Base-by-base conservation (phyloP, 2,113 vertebrate genomes). In the Rhagologus leucostigma region DNA sequence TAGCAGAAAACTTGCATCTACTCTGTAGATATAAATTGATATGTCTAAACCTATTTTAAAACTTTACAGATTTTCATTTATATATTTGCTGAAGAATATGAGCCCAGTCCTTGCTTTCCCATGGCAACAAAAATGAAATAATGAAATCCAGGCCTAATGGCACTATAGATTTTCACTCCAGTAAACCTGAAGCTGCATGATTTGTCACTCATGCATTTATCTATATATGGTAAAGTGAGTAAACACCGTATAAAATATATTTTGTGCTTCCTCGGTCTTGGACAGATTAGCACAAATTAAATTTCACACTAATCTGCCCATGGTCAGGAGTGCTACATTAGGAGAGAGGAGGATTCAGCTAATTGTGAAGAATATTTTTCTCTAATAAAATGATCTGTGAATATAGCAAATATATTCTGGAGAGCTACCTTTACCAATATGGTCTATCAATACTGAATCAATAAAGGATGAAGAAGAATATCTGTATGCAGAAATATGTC, bases 231-330 rank as follows among this genome's bases (percentile, higher is more conserved):
- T 80, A 94, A 97, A 97, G 90, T 97, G 93, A 89, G 89, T 96
- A 97, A 97, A 97, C 93, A 97, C 82, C 8, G 87, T 87, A 96
- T 94, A 96, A 97, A 97, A 97, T 95, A 80, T 94, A 97, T 97
- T 97, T 96, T 96, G 96, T 97, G 97, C 95, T 97, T 96, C 96
- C 92, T 83, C 3, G 93, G 95, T 97, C 95, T 96, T 94, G 96
- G 96, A 79, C 95, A 97, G 97, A 97, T 97, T 97, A 97, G 96
- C 96, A 83, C 87, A 97, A 97, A 97, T 97, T 97, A 97, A 97
- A 97, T 97, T 97, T 97, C 97, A 97, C 97, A 97, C 96, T 96
- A 97, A 97, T 97, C 95, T 97, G 96, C 96, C 89, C 97, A 96
- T 96, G 95, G 95, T 95, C 97, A 97, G 90, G 82, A 96, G 79